phyloP scores from a whole-genome alignment of 37 sponge, comb jelly and placozoan species.

The Hormiphora californensis region DNA sequence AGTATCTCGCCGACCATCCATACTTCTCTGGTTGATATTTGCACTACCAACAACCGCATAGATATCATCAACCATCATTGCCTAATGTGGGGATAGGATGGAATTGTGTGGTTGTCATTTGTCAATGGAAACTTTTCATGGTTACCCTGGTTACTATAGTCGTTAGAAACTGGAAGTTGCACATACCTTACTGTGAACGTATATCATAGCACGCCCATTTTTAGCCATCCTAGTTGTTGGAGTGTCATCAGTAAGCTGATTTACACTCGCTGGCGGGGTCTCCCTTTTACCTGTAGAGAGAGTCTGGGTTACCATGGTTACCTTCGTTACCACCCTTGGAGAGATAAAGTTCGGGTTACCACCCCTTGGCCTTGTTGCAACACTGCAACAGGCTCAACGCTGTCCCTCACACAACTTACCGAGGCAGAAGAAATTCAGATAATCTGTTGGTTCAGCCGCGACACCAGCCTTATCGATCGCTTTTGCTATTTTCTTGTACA shows the following conservation, averaged over 20 bases:
- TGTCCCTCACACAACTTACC: no score
- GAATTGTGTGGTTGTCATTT: no score
- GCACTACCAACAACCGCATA: constrained; percentile 51
- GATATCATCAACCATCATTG: constrained; percentile 26
- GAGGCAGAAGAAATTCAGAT: constrained; percentile 43
- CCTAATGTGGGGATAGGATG: not conserved
- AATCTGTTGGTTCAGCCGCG: constrained; percentile 25
- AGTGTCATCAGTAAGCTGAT: not conserved
- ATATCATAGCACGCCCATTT: constrained; percentile 31
- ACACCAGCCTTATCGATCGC: not conserved
- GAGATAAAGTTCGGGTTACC: no score
- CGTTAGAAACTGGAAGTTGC: no score
- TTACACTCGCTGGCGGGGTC: not conserved
- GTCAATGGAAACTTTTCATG: no score
- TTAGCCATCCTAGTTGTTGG: constrained; percentile 11
- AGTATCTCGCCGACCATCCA: constrained; percentile 26
- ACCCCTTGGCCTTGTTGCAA: no score
- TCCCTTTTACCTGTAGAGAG: constrained; percentile 48
- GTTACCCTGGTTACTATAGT: no score
- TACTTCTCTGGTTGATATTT: constrained; percentile 51
- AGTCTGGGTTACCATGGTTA: no score
- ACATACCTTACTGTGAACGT: constrained; percentile 54
- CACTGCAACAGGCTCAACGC: no score
- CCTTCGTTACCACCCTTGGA: not conserved
- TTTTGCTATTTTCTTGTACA: constrained; percentile 24